Conservation (phyloP, 2,113 vertebrate genomes). For the Mixornis gularis region DNA sequence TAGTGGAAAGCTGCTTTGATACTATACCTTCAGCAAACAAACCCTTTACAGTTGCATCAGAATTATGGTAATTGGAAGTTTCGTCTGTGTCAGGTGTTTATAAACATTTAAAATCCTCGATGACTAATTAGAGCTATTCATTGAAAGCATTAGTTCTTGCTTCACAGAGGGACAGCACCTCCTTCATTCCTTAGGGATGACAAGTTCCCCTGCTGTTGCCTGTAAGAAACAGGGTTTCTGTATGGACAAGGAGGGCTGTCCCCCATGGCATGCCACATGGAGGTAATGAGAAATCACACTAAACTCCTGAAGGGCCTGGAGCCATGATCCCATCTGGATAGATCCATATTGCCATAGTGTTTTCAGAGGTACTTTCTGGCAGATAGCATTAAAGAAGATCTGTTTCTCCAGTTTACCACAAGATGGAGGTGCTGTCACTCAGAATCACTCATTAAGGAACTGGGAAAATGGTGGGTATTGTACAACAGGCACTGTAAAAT, state of each 20-base stretch:
- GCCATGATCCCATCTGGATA: background rate
- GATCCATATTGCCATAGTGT: background rate
- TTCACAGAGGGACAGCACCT: background rate
- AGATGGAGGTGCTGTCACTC: constrained; percentile 55
- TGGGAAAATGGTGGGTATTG: background rate
- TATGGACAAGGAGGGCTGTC: background rate
- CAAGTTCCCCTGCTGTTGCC: background rate
- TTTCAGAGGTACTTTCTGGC: background rate
- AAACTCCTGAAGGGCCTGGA: background rate
- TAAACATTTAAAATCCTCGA: background rate
- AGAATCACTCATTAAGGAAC: background rate
- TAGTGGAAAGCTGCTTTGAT: background rate
- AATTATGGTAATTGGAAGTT: background rate
- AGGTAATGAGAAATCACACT: background rate
- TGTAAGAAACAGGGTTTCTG: background rate
- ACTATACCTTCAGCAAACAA: background rate
- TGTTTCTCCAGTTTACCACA: constrained; percentile 45
- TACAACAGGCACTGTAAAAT: background rate
- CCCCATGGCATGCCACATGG: background rate
- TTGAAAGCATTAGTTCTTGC: background rate
- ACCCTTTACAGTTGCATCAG: background rate
- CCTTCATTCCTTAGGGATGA: background rate
- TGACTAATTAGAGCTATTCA: background rate
- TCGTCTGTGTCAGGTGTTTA: background rate
- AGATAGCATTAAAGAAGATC: background rate